phyloP scores from a whole-genome alignment of 2,797 vertebrate species.

The Parambassis ranga region DNA sequence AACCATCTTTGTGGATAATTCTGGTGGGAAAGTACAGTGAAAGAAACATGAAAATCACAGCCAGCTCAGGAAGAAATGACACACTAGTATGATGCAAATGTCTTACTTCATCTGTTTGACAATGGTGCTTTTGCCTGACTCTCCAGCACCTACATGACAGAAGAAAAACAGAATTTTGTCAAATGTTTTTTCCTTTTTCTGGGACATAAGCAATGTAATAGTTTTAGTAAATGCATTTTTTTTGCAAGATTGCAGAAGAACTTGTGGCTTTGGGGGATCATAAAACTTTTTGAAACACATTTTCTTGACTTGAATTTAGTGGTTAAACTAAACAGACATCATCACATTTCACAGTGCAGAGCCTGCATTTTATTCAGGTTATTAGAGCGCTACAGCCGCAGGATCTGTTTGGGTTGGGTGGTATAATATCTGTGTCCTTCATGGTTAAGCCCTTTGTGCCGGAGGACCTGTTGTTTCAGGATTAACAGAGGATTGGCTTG shows the following conservation, averaged over 20 bases:
- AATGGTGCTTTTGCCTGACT: conserved; percentile 98
- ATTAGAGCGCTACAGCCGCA: background rate
- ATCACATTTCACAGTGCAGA: background rate
- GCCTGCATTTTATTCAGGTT: background rate
- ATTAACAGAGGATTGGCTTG: conserved; percentile 67
- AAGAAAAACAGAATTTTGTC: background rate
- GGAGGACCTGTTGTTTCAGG: conserved; percentile 58
- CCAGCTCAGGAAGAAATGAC: background rate
- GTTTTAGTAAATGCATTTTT: too few species aligned
- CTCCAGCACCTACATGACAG: conserved; percentile 88
- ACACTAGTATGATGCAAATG: background rate
- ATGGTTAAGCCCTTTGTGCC: conserved; percentile 57
- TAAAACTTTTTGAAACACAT: conserved; percentile 54
- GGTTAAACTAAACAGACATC: background rate
- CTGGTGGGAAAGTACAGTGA: conserved; percentile 68
- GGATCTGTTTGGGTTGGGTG: background rate
- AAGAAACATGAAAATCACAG: background rate
- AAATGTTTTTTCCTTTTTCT: too few species aligned
- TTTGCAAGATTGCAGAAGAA: conserved; percentile 6
- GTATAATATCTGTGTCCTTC: conserved; percentile 40
- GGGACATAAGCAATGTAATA: too few species aligned
- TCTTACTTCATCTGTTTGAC: conserved; percentile 99
- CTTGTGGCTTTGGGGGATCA: conserved; percentile 26
- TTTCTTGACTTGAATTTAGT: background rate
- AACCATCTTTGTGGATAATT: conserved; percentile 98